A percentile compares a stretch with the other conserved stretches of the same genome.
Conservation (phyloP, 1,140 invertebrate species). For the Paramacrobiotus metropolitanus region DNA sequence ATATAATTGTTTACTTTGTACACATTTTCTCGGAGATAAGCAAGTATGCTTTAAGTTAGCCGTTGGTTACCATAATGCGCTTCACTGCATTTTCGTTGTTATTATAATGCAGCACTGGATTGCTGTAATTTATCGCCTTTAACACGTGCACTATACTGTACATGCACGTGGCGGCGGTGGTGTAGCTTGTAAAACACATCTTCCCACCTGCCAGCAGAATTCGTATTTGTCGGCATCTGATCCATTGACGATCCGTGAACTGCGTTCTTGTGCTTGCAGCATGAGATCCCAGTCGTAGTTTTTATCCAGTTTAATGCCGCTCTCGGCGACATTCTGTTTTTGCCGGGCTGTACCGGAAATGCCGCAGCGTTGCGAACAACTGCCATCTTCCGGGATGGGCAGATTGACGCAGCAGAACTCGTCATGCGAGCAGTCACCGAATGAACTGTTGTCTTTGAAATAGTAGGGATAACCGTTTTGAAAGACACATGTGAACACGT, state of each 20-base stretch:
- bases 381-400: background rate
- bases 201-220: background rate
- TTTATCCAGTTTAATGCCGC: background rate
- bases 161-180: no score
- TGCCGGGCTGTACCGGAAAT: background rate
- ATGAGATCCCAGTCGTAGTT: background rate
- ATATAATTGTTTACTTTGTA: background rate
- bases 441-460: background rate
- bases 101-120: no score
- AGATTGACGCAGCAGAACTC: slow-evolving; percentile 1
- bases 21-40: no score
- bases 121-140: no score
- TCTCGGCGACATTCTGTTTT: background rate
- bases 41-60: no score
- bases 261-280: background rate
- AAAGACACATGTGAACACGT: slow-evolving; percentile 1
- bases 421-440: background rate
- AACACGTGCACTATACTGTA: no score
- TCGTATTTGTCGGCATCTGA: background rate
- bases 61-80: no score
- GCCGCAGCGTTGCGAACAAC: background rate
- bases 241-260: background rate
- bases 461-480: slow-evolving; percentile 1
- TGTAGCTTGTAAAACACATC: background rate
- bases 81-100: no score